These are phyloP conservation scores for Tromatobia lineatoria DNA, from an alignment of 2,888 invertebrate genomes.

Conservation along the genomic window DNA sequence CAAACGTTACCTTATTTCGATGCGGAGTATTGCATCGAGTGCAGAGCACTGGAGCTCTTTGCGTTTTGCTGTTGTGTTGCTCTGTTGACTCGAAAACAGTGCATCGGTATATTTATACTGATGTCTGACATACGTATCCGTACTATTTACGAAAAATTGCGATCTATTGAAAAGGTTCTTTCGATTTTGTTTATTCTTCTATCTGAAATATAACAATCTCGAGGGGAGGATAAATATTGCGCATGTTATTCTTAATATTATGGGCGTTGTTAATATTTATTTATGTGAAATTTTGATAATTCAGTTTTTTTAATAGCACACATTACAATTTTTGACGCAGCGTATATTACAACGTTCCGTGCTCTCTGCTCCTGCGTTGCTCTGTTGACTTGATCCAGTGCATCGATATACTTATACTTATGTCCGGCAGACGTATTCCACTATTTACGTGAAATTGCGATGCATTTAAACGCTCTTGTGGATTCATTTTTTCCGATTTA, in stretches of 20 bases:
- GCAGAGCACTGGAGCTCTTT: too few species aligned
- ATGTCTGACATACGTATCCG: too few species aligned
- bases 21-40: too few species aligned
- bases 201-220: background rate
- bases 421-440: slow-evolving; percentile 16
- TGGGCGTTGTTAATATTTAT: background rate
- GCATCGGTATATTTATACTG: too few species aligned
- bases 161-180: too few species aligned
- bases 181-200: background rate
- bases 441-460: background rate
- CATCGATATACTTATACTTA: slow-evolving; percentile 34
- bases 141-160: too few species aligned
- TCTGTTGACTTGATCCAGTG: slow-evolving; percentile 28
- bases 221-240: background rate
- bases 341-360: slow-evolving; percentile 77
- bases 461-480: background rate
- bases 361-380: slow-evolving; percentile 37
- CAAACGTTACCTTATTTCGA: too few species aligned
- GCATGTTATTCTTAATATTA: background rate
- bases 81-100: too few species aligned
- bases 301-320: too few species aligned
- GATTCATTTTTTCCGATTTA: background rate
- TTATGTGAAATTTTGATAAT: background rate
- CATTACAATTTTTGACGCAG: slow-evolving; percentile 81
- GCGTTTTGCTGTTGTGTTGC: too few species aligned